These are phyloP conservation scores for Bubo blakistoni DNA, from an alignment of 2,113 vertebrate genomes.

Conservation along the genomic window DNA sequence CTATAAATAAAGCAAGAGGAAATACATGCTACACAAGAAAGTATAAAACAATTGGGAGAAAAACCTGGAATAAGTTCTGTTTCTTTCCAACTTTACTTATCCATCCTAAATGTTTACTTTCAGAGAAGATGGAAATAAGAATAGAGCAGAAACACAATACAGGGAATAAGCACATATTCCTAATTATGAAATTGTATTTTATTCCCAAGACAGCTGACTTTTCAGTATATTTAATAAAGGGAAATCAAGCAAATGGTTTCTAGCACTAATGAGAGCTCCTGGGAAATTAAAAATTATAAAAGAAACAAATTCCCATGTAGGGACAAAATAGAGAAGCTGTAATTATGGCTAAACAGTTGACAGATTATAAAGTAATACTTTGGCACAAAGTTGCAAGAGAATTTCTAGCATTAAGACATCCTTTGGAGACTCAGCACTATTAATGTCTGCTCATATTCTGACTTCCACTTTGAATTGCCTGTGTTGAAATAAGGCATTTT, in stretches of 20 bases:
- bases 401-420: neutral
- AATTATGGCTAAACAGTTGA: conserved; percentile 44
- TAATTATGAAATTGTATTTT: conserved; percentile 37
- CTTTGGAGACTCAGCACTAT: neutral
- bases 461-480: neutral
- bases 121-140: neutral
- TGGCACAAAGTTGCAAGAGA: neutral
- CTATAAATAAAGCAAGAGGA: neutral
- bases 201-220: conserved; percentile 38
- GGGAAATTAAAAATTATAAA: conserved; percentile 47
- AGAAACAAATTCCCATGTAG: neutral
- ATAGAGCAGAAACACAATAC: neutral
- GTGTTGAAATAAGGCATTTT: neutral
- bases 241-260: conserved; percentile 51
- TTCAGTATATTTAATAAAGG: conserved; percentile 46
- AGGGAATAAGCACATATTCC: neutral
- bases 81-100: neutral
- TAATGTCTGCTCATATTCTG: neutral
- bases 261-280: conserved; percentile 51
- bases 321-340: neutral
- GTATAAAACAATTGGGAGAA: neutral
- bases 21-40: neutral
- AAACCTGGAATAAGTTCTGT: neutral
- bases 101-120: neutral
- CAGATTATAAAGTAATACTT: neutral